A percentile compares a stretch with the other conserved stretches of the same genome.
Evolutionary conservation across 1,140 invertebrate species (phyloP).

Genomic region (Ephestia elutella): DNA sequence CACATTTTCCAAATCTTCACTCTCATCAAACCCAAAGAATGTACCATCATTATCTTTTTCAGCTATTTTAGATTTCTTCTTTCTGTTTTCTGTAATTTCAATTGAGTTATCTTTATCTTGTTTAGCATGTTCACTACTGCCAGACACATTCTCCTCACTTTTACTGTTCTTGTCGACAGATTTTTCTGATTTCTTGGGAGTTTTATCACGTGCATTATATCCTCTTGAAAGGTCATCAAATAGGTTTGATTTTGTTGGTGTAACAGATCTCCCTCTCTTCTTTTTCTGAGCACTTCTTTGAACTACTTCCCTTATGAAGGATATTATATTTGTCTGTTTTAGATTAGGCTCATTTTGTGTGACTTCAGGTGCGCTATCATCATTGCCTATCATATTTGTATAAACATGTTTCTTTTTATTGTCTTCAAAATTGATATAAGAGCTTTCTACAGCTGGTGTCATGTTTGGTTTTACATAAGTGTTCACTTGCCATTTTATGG

Average conservation of each 20-base stretch:
- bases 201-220: conserved; percentile 16
- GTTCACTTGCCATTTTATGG: conserved; percentile 63
- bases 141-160: conserved; percentile 10
- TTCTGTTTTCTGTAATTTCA: conserved; percentile 18
- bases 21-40: conserved; percentile 67
- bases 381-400: conserved; percentile 46
- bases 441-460: conserved; percentile 64
- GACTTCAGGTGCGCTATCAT: conserved; percentile 34
- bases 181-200: conserved; percentile 25
- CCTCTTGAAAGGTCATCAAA: conserved; percentile 35
- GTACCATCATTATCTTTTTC: conserved; percentile 41
- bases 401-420: conserved; percentile 66
- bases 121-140: conserved; percentile 16
- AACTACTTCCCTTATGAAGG: conserved; percentile 62
- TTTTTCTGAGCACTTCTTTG: conserved; percentile 54
- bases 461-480: conserved; percentile 63
- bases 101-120: conserved; percentile 29
- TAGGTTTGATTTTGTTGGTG: conserved; percentile 43
- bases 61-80: conserved; percentile 23
- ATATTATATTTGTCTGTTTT: conserved; percentile 63
- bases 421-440: conserved; percentile 54
- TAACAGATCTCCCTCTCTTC: conserved; percentile 31
- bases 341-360: conserved; percentile 32
- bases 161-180: conserved; percentile 13
- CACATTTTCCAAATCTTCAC: conserved; percentile 57